phyloP scores from a whole-genome alignment of 2,888 invertebrate genomes.

The Oscheius onirici region DNA sequence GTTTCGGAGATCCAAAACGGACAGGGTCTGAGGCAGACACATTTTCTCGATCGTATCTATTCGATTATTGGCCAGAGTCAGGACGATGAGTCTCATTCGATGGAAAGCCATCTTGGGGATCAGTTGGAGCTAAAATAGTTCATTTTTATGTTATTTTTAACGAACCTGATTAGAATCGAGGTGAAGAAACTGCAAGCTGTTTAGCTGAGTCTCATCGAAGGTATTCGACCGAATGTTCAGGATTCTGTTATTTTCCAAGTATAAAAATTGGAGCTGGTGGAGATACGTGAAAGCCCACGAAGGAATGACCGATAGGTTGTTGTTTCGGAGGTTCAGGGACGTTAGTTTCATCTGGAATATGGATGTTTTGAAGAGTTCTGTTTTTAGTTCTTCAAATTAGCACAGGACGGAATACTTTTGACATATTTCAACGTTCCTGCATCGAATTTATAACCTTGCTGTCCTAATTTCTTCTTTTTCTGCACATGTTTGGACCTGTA shows the following conservation, averaged over 20 bases:
- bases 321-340: conserved; percentile 61
- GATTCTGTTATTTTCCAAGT: conserved; percentile 67
- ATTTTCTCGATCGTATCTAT: conserved; percentile 73
- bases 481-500: no score
- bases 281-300: conserved; percentile 66
- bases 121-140: conserved; percentile 44
- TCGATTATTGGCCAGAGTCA: conserved; percentile 79
- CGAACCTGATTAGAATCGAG: conserved; percentile 68
- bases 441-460: no score
- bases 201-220: conserved; percentile 65
- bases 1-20: conserved; percentile 67
- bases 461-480: no score
- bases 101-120: conserved; percentile 54
- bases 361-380: background rate
- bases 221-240: conserved; percentile 53
- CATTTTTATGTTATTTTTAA: background rate
- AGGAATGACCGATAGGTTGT: conserved; percentile 63
- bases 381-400: no score
- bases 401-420: no score
- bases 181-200: conserved; percentile 67
- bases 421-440: no score
- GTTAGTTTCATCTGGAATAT: conserved; percentile 55
- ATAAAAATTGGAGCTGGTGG: conserved; percentile 65
- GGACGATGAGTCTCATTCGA: conserved; percentile 65
- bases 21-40: conserved; percentile 65